A percentile compares a stretch with the other conserved stretches of the same genome.
These are phyloP conservation scores for Todiramphus saurophagus DNA, from an alignment of 2,113 vertebrate genomes.

Conservation along the genomic window DNA sequence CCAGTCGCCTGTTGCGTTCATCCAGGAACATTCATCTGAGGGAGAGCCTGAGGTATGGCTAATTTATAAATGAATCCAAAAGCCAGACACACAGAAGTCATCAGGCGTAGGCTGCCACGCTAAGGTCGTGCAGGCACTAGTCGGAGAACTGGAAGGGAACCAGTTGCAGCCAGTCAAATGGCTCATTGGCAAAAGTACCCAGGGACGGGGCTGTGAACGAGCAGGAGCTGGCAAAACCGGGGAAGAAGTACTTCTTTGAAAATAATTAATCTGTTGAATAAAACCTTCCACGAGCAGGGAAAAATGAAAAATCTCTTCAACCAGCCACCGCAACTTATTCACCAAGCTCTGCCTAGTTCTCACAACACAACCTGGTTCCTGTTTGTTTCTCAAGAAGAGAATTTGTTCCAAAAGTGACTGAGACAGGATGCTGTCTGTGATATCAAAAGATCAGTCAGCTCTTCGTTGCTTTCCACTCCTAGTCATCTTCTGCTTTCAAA, in stretches of 20 bases:
- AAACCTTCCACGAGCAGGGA: not conserved
- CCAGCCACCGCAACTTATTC: not conserved
- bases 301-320: not conserved
- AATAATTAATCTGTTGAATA: not conserved
- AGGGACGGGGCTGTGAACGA: not conserved
- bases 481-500: not conserved
- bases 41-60: accelerated
- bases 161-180: not conserved
- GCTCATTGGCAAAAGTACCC: accelerated
- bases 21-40: accelerated
- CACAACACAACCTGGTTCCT: accelerated
- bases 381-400: not conserved
- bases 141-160: not conserved
- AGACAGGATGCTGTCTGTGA: not conserved
- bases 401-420: not conserved
- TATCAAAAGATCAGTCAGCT: not conserved
- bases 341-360: not conserved
- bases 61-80: not conserved
- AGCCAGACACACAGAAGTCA: not conserved
- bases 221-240: not conserved
- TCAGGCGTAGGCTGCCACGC: not conserved
- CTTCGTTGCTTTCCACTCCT: not conserved
- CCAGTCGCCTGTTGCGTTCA: not conserved
- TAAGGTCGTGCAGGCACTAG: accelerated
- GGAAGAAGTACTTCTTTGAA: not conserved